phyloP scores from a whole-genome alignment of 1,140 invertebrate species.

The Hylyphantes graminicola region DNA sequence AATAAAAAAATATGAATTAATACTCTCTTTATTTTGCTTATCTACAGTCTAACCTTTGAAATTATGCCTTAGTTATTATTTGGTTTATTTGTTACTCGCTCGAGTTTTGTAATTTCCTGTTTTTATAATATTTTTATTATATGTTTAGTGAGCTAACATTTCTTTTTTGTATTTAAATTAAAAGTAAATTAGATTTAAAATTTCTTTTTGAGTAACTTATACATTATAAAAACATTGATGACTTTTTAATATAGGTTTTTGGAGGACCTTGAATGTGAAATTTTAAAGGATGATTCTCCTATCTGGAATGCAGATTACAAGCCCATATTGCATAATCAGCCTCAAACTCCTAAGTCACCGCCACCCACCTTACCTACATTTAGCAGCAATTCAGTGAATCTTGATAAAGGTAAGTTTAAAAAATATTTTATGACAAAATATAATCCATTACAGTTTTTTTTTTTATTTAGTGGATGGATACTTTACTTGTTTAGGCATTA shows the following conservation, averaged over 20 bases:
- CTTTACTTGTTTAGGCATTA: no score
- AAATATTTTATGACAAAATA: neutral
- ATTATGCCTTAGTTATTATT: no score
- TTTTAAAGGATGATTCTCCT: constrained; percentile 13
- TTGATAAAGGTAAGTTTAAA: neutral
- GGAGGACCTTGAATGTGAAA: neutral
- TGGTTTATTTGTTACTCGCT: no score
- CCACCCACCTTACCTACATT: neutral
- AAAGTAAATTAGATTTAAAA: no score
- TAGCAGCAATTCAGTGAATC: neutral
- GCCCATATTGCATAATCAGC: neutral
- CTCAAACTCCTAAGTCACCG: neutral
- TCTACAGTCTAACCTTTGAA: no score
- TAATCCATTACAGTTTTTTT: neutral
- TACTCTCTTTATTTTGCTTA: no score
- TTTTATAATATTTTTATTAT: no score
- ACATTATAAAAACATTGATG: neutral
- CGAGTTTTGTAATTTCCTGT: no score
- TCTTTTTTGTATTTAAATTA: no score
- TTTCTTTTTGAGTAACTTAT: no score
- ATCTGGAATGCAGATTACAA: constrained; percentile 1
- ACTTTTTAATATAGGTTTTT: constrained; percentile 12
- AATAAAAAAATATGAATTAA: no score
- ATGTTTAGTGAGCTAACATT: no score
- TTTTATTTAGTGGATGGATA: neutral